Evolutionary conservation across 2,113 vertebrate species (phyloP).

Genomic region (Mola mola): DNA sequence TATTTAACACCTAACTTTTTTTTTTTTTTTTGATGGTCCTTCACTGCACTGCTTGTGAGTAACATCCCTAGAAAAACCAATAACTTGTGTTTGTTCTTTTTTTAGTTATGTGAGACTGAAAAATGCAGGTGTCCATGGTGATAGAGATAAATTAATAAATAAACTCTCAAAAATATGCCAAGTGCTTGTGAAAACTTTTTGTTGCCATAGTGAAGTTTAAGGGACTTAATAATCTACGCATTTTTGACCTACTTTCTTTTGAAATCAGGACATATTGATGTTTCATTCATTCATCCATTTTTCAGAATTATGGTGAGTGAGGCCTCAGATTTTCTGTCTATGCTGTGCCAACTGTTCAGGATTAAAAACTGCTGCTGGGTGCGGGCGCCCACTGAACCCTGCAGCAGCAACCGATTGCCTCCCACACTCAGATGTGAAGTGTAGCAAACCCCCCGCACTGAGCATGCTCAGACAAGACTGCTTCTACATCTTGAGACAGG

Average conservation of each 20-base stretch:
- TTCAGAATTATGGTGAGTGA: conserved; percentile 1
- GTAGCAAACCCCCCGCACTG: conserved; percentile 38
- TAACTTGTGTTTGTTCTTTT: too few relatives aligned
- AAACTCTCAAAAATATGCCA: conserved; percentile 3
- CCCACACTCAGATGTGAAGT: conserved; percentile 42
- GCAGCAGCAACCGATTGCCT: conserved; percentile 35
- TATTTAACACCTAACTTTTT: not conserved
- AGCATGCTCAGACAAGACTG: conserved; percentile 48
- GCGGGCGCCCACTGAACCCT: conserved; percentile 28
- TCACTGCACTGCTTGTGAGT: too few relatives aligned
- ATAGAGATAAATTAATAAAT: conserved; percentile 34
- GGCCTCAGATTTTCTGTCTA: conserved; percentile 1
- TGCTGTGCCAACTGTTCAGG: not conserved
- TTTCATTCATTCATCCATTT: conserved; percentile 3
- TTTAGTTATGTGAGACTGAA: too few relatives aligned
- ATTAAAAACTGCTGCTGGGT: conserved; percentile 29
- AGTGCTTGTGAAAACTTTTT: conserved; percentile 12
- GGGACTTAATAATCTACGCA: too few relatives aligned
- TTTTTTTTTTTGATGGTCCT: too few relatives aligned
- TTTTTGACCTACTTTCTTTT: too few relatives aligned
- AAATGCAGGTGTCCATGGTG: conserved; percentile 58
- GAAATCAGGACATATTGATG: not conserved
- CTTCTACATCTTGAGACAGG: conserved; percentile 32
- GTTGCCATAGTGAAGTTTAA: conserved; percentile 44
- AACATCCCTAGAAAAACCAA: not conserved